phyloP scores from a whole-genome alignment of 2,113 vertebrate genomes.

The Microtus richardsoni region DNA sequence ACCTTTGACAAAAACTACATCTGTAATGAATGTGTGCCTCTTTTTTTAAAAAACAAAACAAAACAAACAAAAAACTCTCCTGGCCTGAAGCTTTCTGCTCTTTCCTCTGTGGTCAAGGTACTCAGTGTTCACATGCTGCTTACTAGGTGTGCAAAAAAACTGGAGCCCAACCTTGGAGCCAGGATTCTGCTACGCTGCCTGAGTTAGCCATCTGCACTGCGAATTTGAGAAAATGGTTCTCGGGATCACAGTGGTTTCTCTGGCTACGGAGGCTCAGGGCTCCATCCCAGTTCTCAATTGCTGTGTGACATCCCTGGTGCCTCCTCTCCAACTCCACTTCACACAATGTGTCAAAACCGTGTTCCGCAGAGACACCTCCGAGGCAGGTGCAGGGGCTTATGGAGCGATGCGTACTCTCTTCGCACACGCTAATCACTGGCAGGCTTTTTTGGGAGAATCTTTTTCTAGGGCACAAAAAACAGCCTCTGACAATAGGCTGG shows the following conservation, averaged over 20 bases:
- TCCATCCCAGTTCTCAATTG: neutral
- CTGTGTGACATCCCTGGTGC: neutral
- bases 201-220: neutral
- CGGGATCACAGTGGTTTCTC: rapidly evolving
- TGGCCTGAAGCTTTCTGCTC: neutral
- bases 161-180: neutral
- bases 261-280: neutral
- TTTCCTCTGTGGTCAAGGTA: neutral
- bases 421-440: neutral
- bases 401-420: neutral
- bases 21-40: no score
- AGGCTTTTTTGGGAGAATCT: neutral
- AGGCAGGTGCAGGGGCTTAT: neutral
- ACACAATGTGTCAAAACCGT: neutral
- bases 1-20: neutral
- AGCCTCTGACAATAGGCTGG: conserved; percentile 1
- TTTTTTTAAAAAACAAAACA: neutral
- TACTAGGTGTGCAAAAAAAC: neutral
- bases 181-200: neutral
- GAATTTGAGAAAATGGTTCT: neutral
- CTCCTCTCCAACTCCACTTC: neutral
- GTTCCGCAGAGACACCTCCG: neutral
- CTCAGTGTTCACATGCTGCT: neutral
- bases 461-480: conserved; percentile 51
- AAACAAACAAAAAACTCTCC: no score